phyloP scores from a whole-genome alignment of 2,113 vertebrate species.

The human region GRCh38 chr1:213878001-213878500 shows the following conservation, averaged over 20 bases:
- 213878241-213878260: background rate
- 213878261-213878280: background rate
- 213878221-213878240: background rate
- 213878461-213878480: background rate
- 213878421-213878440: background rate
- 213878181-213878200: conserved; percentile 59
- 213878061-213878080: background rate
- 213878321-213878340: conserved; percentile 36
- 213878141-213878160: conserved; percentile 22
- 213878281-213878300: background rate
- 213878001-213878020: background rate
- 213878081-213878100: conserved; percentile 11
- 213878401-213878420: background rate
- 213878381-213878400: conserved; percentile 24
- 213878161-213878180: conserved; percentile 64
- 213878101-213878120: background rate
- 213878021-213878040: background rate
- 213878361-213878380: background rate
- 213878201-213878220: conserved; percentile 65
- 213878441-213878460: background rate
- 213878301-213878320: conserved; percentile 21
- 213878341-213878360: conserved; percentile 49
- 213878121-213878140: conserved; percentile 60
- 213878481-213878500: background rate
- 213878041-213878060: background rate